These are phyloP conservation scores for Hirudo medicinalis DNA, from an alignment of 1,140 invertebrate genomes.

Conservation along the genomic window DNA sequence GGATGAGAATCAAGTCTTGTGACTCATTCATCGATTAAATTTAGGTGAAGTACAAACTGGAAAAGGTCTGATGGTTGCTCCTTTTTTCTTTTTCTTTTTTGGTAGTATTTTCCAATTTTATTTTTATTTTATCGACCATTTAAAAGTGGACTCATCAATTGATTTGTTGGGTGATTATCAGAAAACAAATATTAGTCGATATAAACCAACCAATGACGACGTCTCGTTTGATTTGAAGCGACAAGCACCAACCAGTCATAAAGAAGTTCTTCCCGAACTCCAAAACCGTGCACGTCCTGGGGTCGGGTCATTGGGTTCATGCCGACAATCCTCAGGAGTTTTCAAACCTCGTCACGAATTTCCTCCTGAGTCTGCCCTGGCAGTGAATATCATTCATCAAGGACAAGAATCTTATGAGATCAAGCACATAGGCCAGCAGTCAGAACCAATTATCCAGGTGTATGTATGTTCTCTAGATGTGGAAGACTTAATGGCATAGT, in stretches of 20 bases:
- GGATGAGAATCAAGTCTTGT: background rate
- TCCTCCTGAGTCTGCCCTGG: constrained; percentile 23
- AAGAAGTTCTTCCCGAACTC: constrained; percentile 58
- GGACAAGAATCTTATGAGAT: too few relatives aligned
- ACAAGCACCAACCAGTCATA: constrained; percentile 25
- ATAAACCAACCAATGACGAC: background rate
- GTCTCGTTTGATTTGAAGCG: background rate
- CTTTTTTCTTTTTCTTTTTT: background rate
- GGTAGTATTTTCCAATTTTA: background rate
- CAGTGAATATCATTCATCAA: too few relatives aligned
- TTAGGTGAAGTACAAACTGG: background rate
- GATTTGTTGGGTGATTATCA: background rate
- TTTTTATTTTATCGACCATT: too few relatives aligned
- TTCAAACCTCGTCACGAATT: constrained; percentile 44
- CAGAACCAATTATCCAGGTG: too few relatives aligned
- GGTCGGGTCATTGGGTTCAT: constrained; percentile 82
- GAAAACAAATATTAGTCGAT: background rate
- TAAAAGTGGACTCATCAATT: too few relatives aligned
- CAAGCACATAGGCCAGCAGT: too few relatives aligned
- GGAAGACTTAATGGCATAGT: too few relatives aligned
- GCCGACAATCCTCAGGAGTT: constrained; percentile 74
- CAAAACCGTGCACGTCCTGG: constrained; percentile 56
- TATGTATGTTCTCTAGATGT: too few relatives aligned
- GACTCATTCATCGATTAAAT: background rate
- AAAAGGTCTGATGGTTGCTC: background rate